Percentiles rank a stretch among this genome's conserved stretches.
phyloP scores from a whole-genome alignment of 2,888 invertebrate genomes.

The Scrobipalpa costella region DNA sequence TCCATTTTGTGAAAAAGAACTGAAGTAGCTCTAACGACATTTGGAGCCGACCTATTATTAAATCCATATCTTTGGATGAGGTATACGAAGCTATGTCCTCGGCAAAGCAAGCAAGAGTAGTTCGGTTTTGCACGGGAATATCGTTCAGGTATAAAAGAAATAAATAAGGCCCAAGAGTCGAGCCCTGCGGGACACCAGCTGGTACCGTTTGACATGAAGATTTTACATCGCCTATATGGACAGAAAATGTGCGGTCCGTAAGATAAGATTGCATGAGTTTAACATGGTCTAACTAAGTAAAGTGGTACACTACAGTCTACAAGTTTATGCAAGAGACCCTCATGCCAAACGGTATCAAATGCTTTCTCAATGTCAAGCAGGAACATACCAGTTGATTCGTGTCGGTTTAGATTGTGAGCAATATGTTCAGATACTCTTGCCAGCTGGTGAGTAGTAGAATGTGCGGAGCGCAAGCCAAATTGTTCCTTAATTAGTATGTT shows the following conservation, averaged over 20 bases:
- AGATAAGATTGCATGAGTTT: constrained; percentile 25
- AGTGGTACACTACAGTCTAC: neutral
- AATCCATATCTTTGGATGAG: constrained; percentile 21
- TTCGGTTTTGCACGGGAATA: constrained; percentile 20
- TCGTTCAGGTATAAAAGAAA: constrained; percentile 26
- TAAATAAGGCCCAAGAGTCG: constrained; percentile 28
- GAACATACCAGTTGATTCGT: constrained; percentile 27
- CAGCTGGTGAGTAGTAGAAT: constrained; percentile 29
- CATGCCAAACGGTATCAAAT: no score
- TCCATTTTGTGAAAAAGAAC: constrained; percentile 26
- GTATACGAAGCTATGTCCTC: constrained; percentile 30
- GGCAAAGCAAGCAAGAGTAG: constrained; percentile 27
- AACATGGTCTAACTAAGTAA: constrained; percentile 13
- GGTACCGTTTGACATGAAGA: constrained; percentile 9
- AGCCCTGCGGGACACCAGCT: constrained; percentile 30
- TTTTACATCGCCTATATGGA: constrained; percentile 16
- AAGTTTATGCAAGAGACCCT: constrained; percentile 24
- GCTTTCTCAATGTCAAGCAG: no score
- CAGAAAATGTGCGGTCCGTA: no score
- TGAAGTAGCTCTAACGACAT: constrained; percentile 24
- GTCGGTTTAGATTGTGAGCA: constrained; percentile 24
- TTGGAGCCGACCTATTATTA: constrained; percentile 25
- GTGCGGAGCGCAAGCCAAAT: constrained; percentile 29
- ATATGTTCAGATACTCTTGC: constrained; percentile 27
- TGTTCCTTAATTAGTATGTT: constrained; percentile 23